Conservation (phyloP, 2,113 vertebrate species). For the Chamaea fasciata region DNA sequence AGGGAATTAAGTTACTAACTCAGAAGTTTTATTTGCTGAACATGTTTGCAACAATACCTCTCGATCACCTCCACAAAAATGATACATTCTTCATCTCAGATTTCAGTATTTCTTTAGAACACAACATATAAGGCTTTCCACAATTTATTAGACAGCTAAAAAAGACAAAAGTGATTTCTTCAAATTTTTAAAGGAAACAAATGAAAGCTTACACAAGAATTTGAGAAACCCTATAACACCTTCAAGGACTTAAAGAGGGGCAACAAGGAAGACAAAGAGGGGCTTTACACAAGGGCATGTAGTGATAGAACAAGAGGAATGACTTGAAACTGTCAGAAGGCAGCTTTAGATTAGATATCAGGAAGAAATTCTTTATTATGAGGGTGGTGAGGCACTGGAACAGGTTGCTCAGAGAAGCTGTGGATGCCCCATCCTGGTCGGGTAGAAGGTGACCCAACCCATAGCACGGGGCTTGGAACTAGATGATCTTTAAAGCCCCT, state of each 20-base stretch:
- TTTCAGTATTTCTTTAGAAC: background rate
- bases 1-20: background rate
- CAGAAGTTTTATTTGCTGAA: background rate
- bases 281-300: background rate
- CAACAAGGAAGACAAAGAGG: background rate
- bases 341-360: background rate
- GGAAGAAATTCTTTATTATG: background rate
- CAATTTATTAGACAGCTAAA: background rate
- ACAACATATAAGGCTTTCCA: background rate
- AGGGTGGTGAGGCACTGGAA: background rate
- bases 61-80: background rate
- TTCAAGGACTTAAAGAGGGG: background rate
- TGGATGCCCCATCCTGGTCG: background rate
- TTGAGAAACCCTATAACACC: background rate
- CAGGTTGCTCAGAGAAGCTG: background rate
- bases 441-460: background rate
- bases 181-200: background rate
- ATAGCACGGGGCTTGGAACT: accelerated
- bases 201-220: background rate
- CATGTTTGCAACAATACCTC: background rate
- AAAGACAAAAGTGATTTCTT: background rate
- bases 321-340: background rate
- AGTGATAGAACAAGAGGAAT: background rate
- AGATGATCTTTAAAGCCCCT: background rate
- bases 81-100: background rate